phyloP scores from a whole-genome alignment of 1,140 invertebrate genomes.

The Eufriesea mexicana region DNA sequence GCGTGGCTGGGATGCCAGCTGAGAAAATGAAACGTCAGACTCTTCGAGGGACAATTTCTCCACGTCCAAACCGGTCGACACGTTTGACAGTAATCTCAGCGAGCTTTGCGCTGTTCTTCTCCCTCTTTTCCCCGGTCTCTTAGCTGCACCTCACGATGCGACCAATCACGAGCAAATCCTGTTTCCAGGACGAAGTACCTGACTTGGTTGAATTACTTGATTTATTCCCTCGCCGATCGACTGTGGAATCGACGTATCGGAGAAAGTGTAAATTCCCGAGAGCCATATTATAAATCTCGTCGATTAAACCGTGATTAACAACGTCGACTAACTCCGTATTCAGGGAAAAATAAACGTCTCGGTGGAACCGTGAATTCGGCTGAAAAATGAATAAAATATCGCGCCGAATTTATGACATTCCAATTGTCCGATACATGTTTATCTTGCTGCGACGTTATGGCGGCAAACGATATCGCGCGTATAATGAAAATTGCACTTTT shows the following conservation, averaged over 20 bases:
- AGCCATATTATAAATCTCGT: too few species aligned
- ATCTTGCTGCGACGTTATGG: too few species aligned
- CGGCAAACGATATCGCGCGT: too few species aligned
- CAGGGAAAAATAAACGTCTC: too few species aligned
- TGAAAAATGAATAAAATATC: neutral
- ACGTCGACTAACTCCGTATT: neutral
- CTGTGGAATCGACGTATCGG: neutral
- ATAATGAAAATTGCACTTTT: too few species aligned
- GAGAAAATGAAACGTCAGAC: slow-evolving; percentile 65
- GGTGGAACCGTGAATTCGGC: too few species aligned
- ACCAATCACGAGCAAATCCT: slow-evolving; percentile 60
- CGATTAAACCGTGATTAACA: neutral
- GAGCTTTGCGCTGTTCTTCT: slow-evolving; percentile 47
- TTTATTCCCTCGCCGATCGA: slow-evolving; percentile 23
- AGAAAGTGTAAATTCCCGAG: neutral
- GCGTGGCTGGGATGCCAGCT: slow-evolving; percentile 31
- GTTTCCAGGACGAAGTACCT: slow-evolving; percentile 40
- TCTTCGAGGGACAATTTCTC: slow-evolving; percentile 63
- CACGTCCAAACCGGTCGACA: slow-evolving; percentile 61
- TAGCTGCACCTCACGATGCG: slow-evolving; percentile 34
- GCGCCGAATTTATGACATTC: too few species aligned
- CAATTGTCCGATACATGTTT: too few species aligned
- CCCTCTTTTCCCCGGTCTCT: neutral
- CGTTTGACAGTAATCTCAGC: slow-evolving; percentile 65
- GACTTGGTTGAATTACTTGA: slow-evolving; percentile 33